Evolutionary conservation across 2,888 invertebrate genomes (phyloP).

Genomic region (Allacma fusca): DNA sequence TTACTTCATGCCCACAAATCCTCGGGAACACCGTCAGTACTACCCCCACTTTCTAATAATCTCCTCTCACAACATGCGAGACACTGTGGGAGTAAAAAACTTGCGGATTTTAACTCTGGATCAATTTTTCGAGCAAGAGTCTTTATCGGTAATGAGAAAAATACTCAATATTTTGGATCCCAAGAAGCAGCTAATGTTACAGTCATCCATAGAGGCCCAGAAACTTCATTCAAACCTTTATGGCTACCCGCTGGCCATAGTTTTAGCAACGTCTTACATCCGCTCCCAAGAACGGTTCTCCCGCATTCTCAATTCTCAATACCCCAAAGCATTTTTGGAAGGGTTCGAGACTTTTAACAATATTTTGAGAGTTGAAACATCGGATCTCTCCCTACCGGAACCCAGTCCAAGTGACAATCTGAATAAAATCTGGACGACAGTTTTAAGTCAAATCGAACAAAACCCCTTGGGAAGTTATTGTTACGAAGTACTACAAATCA

Average conservation of each 20-base stretch:
- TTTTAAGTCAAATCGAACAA: too few species aligned
- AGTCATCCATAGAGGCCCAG: not conserved
- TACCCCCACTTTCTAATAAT: not conserved
- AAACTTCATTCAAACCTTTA: not conserved
- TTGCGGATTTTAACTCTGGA: not conserved
- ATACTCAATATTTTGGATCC: not conserved
- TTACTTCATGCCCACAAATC: not conserved
- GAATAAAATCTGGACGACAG: not conserved
- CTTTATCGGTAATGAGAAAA: not conserved
- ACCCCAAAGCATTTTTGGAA: not conserved
- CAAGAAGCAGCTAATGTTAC: not conserved
- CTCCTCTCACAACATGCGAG: not conserved
- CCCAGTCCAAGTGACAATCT: not conserved
- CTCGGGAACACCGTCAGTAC: not conserved
- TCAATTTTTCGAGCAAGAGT: not conserved
- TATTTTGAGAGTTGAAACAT: too few species aligned
- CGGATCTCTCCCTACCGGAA: too few species aligned
- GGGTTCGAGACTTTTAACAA: not conserved
- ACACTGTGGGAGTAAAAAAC: not conserved
- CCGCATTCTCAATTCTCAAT: not conserved
- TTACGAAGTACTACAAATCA: too few species aligned
- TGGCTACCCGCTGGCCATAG: not conserved
- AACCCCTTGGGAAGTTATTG: too few species aligned
- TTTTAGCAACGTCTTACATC: not conserved
- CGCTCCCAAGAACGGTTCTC: not conserved